These are phyloP conservation scores for Aleiodes sp. DNA, from an alignment of 1,140 invertebrate genomes.

Conservation along the genomic window DNA sequence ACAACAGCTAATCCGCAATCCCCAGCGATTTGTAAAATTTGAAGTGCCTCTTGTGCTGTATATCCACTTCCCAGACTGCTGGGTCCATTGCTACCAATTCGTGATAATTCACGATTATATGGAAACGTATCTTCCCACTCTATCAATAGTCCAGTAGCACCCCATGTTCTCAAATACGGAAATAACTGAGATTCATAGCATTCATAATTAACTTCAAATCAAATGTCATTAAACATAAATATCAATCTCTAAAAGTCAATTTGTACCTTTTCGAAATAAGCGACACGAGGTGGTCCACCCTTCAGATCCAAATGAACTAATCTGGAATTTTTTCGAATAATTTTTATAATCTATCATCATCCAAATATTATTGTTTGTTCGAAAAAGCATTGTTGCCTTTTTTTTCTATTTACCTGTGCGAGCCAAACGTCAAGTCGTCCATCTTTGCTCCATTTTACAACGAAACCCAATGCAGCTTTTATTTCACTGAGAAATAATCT, in stretches of 20 bases:
- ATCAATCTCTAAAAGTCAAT: slow-evolving; percentile 1
- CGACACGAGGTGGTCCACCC: slow-evolving; percentile 76
- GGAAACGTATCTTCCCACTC: slow-evolving; percentile 97
- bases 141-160: slow-evolving; percentile 83
- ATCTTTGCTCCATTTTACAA: slow-evolving; percentile 55
- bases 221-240: not conserved
- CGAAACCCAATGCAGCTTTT: not conserved
- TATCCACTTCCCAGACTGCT: slow-evolving; percentile 72
- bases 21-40: slow-evolving; percentile 71
- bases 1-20: slow-evolving; percentile 80
- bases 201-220: not conserved
- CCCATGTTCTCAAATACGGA: slow-evolving; percentile 71
- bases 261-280: slow-evolving; percentile 73
- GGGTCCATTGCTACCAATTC: slow-evolving; percentile 71
- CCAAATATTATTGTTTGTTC: slow-evolving; percentile 8
- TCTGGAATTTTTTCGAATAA: slow-evolving; percentile 54
- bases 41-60: slow-evolving; percentile 69
- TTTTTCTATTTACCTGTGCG: slow-evolving; percentile 65
- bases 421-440: slow-evolving; percentile 67
- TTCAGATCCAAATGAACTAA: slow-evolving; percentile 82
- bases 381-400: slow-evolving; percentile 36
- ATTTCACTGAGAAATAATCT: not conserved
- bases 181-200: slow-evolving; percentile 66
- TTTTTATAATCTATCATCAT: slow-evolving; percentile 31
- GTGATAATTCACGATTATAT: slow-evolving; percentile 73